phyloP scores from a whole-genome alignment of 2,888 invertebrate genomes.

The Horisme vitalbata region DNA sequence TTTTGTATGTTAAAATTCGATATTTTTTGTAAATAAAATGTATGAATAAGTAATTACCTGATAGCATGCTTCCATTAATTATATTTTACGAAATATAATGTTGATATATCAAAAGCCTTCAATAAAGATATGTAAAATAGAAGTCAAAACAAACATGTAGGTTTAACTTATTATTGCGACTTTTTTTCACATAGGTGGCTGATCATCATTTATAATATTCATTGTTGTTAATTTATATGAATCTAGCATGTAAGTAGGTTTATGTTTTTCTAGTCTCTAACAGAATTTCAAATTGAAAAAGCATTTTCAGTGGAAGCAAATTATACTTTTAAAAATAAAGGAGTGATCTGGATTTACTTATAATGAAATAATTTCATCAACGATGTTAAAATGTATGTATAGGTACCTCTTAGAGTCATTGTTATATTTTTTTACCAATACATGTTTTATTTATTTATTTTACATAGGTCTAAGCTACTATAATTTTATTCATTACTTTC shows the following conservation, averaged over 20 bases:
- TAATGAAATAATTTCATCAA: neutral
- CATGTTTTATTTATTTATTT: neutral
- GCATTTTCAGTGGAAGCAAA: constrained; percentile 23
- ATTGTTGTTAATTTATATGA: neutral
- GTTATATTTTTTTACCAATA: neutral
- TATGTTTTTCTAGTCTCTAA: constrained; percentile 22
- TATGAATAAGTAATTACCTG: too few species aligned
- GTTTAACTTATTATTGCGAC: too few species aligned
- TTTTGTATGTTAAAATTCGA: too few species aligned
- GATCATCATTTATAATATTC: too few species aligned
- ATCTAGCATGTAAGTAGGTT: neutral
- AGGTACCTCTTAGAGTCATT: too few species aligned
- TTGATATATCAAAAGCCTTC: neutral
- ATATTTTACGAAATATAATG: too few species aligned
- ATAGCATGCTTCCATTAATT: constrained; percentile 13
- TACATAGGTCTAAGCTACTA: too few species aligned
- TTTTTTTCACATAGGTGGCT: too few species aligned
- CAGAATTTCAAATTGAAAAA: constrained; percentile 20
- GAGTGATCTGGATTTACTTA: constrained; percentile 28
- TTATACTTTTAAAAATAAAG: neutral
- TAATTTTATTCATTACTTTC: too few species aligned
- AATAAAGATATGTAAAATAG: neutral
- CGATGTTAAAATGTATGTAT: too few species aligned
- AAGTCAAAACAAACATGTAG: too few species aligned
- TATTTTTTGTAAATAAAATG: too few species aligned